phyloP scores from a whole-genome alignment of 2,797 vertebrate genomes.

The Echeneis naucrates region DNA sequence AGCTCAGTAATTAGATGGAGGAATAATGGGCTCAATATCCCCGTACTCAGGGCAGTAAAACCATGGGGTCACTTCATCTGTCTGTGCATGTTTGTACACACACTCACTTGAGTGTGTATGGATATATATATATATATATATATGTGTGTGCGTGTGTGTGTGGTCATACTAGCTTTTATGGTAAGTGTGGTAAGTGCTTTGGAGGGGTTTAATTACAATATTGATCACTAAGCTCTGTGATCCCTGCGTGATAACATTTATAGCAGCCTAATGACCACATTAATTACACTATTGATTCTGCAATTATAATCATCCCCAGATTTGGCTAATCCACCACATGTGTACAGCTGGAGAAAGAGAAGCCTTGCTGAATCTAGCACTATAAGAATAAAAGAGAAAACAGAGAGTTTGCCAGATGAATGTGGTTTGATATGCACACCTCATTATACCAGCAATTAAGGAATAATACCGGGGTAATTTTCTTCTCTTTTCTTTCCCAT shows the following conservation, averaged over 20 bases:
- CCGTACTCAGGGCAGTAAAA: constrained; percentile 51
- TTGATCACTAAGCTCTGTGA: constrained; percentile 73
- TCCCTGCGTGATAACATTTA: constrained; percentile 77
- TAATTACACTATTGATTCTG: constrained; percentile 82
- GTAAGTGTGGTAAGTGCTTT: constrained; percentile 47
- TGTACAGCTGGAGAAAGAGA: constrained; percentile 12
- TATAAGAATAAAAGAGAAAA: constrained; percentile 17
- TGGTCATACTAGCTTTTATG: constrained; percentile 59
- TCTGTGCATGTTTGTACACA: constrained; percentile 4
- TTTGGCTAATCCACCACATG: constrained; percentile 58
- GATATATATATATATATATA: constrained; percentile 2
- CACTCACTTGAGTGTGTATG: background rate
- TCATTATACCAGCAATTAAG: constrained; percentile 36
- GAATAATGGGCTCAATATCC: constrained; percentile 65
- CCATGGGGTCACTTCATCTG: constrained; percentile 40
- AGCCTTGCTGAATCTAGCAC: constrained; percentile 29
- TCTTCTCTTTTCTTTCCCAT: constrained; percentile 17
- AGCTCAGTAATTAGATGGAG: constrained; percentile 69
- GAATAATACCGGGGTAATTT: constrained; percentile 26
- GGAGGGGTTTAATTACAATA: constrained; percentile 77
- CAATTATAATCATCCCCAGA: constrained; percentile 77
- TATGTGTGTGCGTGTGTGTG: no score
- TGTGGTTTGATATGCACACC: constrained; percentile 10
- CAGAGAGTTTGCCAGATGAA: constrained; percentile 12
- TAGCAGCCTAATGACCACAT: constrained; percentile 78